Evolutionary conservation across 2,113 vertebrate genomes (phyloP).

Genomic region (Gasterosteus nipponicus): DNA sequence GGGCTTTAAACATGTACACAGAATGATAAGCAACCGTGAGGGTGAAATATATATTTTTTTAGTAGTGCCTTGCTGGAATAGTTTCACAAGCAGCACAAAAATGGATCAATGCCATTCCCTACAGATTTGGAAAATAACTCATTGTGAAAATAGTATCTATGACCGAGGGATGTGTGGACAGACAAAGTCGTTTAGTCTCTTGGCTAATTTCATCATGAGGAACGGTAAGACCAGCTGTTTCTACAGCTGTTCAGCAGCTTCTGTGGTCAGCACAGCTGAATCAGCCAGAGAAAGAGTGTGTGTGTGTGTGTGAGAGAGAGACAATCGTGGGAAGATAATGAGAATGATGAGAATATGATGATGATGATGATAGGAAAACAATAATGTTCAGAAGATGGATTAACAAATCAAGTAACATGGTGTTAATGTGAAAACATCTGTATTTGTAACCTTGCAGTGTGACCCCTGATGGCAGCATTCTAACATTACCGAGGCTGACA

Average conservation of each 20-base stretch:
- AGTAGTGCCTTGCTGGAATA: not conserved
- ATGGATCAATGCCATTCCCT: slow-evolving; percentile 20
- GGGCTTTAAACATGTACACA: not conserved
- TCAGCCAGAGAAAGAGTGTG: slow-evolving; percentile 29
- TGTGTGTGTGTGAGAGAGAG: slow-evolving; percentile 38
- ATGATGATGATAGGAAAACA: slow-evolving; percentile 54
- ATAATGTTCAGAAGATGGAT: slow-evolving; percentile 11
- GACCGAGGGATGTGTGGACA: slow-evolving; percentile 11
- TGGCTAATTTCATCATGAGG: slow-evolving; percentile 45
- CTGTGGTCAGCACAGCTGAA: slow-evolving; percentile 19
- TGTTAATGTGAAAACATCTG: slow-evolving; percentile 26
- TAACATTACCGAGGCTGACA: slow-evolving; percentile 82
- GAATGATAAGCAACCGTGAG: not conserved
- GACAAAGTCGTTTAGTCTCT: slow-evolving; percentile 46
- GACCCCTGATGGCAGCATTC: slow-evolving; percentile 79
- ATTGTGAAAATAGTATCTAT: slow-evolving; percentile 9
- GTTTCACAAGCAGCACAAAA: slow-evolving; percentile 4
- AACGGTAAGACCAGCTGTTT: slow-evolving; percentile 58
- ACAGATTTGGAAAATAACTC: slow-evolving; percentile 25
- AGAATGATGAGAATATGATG: slow-evolving; percentile 48
- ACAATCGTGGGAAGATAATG: slow-evolving; percentile 51
- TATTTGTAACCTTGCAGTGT: slow-evolving; percentile 72
- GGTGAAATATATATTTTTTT: not conserved
- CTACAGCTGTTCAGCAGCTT: slow-evolving; percentile 59
- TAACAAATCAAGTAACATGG: not conserved